These are phyloP conservation scores for Fopius arisanus DNA, from an alignment of 1,140 invertebrate species.

Conservation along the genomic window DNA sequence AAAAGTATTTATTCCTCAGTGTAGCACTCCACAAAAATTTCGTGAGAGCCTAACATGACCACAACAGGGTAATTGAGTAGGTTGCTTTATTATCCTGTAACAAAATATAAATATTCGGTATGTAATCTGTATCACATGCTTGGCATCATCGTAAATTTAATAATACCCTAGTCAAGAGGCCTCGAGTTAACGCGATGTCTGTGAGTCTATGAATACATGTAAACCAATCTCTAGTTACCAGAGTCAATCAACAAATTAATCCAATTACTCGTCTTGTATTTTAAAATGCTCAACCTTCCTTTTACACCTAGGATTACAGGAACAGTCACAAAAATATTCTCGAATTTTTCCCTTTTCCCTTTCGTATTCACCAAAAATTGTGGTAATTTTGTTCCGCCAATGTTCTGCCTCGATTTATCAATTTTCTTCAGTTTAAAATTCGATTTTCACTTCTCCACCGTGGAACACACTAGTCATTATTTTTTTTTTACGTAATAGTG, in stretches of 20 bases:
- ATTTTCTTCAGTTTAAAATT: not conserved
- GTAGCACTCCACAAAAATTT: too few species aligned
- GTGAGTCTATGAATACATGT: constrained; percentile 3
- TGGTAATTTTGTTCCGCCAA: not conserved
- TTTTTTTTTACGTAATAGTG: not conserved
- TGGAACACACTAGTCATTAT: too few species aligned
- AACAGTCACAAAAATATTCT: constrained; percentile 61
- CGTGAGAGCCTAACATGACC: constrained; percentile 36
- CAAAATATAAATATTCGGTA: constrained; percentile 66
- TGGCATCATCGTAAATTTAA: constrained; percentile 54
- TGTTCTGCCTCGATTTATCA: not conserved
- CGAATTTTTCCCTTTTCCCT: constrained; percentile 33
- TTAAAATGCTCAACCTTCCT: not conserved
- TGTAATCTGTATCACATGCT: constrained; percentile 54
- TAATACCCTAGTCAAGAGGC: constrained; percentile 56
- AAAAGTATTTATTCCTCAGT: too few species aligned
- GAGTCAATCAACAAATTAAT: not conserved
- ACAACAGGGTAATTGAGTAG: constrained; percentile 50
- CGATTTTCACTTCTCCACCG: not conserved
- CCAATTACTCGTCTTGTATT: not conserved
- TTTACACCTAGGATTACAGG: constrained; percentile 37
- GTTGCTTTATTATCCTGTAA: constrained; percentile 56
- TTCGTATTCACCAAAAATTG: constrained; percentile 24
- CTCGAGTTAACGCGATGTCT: constrained; percentile 34
- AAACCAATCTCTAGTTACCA: not conserved